A percentile compares a stretch with the other conserved stretches of the same genome.
These are phyloP conservation scores for Sceloporus undulatus DNA, from an alignment of 2,113 vertebrate genomes.

Conservation along the genomic window DNA sequence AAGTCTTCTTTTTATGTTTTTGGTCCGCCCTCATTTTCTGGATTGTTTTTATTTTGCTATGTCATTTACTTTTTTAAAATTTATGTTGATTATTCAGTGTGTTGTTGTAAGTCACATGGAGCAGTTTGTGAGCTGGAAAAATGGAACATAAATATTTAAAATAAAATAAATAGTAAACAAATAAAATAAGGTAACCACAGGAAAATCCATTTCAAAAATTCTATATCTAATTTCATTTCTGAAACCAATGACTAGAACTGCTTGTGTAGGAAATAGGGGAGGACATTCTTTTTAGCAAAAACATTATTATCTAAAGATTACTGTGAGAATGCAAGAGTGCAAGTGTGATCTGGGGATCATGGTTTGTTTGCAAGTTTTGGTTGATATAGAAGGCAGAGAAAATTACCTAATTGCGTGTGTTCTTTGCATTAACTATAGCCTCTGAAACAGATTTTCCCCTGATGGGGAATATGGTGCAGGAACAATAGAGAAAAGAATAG, in stretches of 20 bases:
- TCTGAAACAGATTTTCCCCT: not conserved
- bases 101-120: not conserved
- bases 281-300: not conserved
- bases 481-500: not conserved
- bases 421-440: not conserved
- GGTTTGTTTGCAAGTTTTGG: not conserved
- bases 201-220: not conserved
- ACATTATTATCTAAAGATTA: not conserved
- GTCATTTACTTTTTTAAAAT: not conserved
- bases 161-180: not conserved
- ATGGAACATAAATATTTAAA: not conserved
- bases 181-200: not conserved
- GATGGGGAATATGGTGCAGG: not conserved
- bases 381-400: not conserved
- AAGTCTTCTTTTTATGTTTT: not conserved
- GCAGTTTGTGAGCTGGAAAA: not conserved
- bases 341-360: too few relatives aligned
- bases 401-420: not conserved
- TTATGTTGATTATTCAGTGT: not conserved
- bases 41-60: not conserved
- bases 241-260: not conserved
- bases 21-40: not conserved
- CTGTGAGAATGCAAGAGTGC: not conserved
- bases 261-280: not conserved
- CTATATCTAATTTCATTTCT: not conserved